These are phyloP conservation scores for Cheilosia scutellata DNA, from an alignment of 2,888 invertebrate genomes.

Conservation along the genomic window DNA sequence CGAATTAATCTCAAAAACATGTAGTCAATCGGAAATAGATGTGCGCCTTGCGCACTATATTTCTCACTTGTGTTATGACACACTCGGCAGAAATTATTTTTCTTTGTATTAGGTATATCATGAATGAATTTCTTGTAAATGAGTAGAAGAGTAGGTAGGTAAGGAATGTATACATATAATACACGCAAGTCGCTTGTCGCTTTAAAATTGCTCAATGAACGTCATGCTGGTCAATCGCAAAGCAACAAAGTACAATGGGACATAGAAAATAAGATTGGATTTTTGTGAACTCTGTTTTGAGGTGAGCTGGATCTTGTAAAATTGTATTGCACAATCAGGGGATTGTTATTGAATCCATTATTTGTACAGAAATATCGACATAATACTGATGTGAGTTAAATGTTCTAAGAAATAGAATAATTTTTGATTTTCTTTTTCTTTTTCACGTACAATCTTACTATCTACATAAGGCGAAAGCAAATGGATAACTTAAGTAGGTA, in stretches of 20 bases:
- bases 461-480: too few species aligned
- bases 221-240: conserved; percentile 47
- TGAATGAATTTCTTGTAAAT: conserved; percentile 67
- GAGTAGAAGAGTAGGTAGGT: neutral
- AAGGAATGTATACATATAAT: neutral
- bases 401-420: too few species aligned
- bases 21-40: conserved; percentile 43
- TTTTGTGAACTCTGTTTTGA: neutral
- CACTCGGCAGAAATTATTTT: conserved; percentile 51
- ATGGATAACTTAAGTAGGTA: too few species aligned
- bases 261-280: conserved; percentile 45
- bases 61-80: conserved; percentile 66
- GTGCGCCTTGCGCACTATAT: conserved; percentile 46
- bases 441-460: too few species aligned
- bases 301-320: neutral
- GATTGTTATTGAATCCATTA: neutral
- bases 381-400: too few species aligned
- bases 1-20: conserved; percentile 28
- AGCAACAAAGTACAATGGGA: conserved; percentile 19
- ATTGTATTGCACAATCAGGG: too few species aligned
- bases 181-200: conserved; percentile 37
- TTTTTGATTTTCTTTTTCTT: too few species aligned
- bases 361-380: too few species aligned
- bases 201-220: conserved; percentile 62
- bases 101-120: conserved; percentile 51